Percentiles rank a stretch among this genome's conserved stretches.
Evolutionary conservation across 2,888 invertebrate species (phyloP).

Genomic region (Asteroscopus sphinx): DNA sequence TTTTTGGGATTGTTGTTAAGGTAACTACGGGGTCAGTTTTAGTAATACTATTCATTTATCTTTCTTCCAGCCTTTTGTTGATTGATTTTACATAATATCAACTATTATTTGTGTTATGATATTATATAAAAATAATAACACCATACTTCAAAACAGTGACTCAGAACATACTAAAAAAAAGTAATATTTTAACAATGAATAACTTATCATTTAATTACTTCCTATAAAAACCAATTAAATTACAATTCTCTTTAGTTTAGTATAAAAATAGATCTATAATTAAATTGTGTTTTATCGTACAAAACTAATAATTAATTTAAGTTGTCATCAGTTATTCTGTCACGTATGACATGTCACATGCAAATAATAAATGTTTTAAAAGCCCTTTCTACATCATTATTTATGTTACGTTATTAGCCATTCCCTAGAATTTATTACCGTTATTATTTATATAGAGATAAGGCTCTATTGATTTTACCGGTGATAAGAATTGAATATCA

Average conservation of each 20-base stretch:
- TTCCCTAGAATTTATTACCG: conserved; percentile 3
- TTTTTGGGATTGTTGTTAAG: too few relatives aligned
- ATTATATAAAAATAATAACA: too few relatives aligned
- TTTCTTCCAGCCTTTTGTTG: too few relatives aligned
- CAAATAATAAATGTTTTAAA: conserved; percentile 24
- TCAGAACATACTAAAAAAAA: too few relatives aligned
- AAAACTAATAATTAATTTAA: conserved; percentile 1
- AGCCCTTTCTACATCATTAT: conserved; percentile 21
- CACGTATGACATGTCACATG: conserved; percentile 45
- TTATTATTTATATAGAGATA: conserved; percentile 13
- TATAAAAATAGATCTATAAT: neutral
- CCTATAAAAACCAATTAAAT: neutral
- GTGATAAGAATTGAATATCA: neutral
- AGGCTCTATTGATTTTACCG: neutral
- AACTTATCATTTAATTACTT: too few relatives aligned
- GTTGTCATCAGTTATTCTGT: conserved; percentile 20
- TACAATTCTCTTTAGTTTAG: neutral
- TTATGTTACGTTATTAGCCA: conserved; percentile 10
- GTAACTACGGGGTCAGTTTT: too few relatives aligned
- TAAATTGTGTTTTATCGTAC: neutral
- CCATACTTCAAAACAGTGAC: too few relatives aligned
- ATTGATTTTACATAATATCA: too few relatives aligned
- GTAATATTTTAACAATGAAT: too few relatives aligned
- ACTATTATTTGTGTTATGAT: too few relatives aligned
- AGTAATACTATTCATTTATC: too few relatives aligned